Conservation (phyloP, 2,888 invertebrate genomes). For the Aporophyla nigra region DNA sequence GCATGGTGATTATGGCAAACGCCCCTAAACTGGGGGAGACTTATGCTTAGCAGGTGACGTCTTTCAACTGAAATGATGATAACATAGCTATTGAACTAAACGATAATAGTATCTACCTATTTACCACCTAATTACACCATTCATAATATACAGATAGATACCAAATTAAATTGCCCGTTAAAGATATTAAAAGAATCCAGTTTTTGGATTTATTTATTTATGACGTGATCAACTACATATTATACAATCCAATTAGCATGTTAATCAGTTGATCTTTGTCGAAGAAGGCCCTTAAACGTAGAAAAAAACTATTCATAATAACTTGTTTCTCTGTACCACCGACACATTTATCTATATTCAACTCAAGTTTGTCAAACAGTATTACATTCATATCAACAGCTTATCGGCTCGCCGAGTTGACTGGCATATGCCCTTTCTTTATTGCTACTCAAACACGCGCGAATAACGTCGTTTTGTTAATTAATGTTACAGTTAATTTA, state of each 20-base stretch:
- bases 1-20: too few relatives aligned
- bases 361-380: constrained; percentile 30
- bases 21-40: too few relatives aligned
- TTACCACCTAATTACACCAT: background rate
- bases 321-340: background rate
- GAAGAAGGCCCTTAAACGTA: background rate
- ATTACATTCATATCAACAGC: constrained; percentile 40
- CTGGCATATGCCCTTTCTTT: constrained; percentile 59
- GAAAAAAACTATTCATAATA: background rate
- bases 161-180: too few relatives aligned
- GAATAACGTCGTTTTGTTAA: constrained; percentile 46
- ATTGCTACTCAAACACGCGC: constrained; percentile 38
- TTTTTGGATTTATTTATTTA: background rate
- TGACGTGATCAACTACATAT: background rate
- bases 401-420: constrained; percentile 60
- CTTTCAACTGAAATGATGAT: too few relatives aligned
- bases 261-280: background rate
- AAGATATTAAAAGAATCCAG: background rate
- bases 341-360: constrained; percentile 42
- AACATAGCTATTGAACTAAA: background rate
- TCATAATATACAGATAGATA: too few relatives aligned
- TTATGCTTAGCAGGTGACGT: too few relatives aligned
- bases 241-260: background rate
- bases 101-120: background rate
- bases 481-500: constrained; percentile 23